Evolutionary conservation across 2,888 invertebrate genomes (phyloP), one percentile per base, ranked within the genome.

Genomic region (Protodeltote pygarga): DNA sequence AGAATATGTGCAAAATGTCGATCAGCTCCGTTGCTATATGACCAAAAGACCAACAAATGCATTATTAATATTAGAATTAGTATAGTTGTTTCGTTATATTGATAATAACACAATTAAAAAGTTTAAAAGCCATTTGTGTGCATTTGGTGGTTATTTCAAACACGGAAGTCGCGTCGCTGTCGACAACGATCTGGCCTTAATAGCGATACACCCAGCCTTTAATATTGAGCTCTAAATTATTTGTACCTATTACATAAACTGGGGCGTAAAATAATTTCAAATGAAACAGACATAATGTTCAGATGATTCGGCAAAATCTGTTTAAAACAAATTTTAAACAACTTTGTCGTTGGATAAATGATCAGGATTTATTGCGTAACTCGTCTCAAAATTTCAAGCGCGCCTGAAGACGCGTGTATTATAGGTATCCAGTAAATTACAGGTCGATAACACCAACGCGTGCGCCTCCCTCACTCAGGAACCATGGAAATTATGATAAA

Each of bases 301-400:
- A n/a, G 34, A 32, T 53, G 24, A 54, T 42, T 42, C 35, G 5
- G 4, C 13, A 14, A 33, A 53, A 61, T 62, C 62, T 44, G 21
- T 40, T 44, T 11, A 13, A 35, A 62, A 47, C 39, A 44, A 41
- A 44, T 44, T 53, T 33, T 41, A 58, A 52, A 45, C 44, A 55
- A 63, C 37, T 55, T 49, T 29, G 25, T 29, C 16, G 34, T 41
- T 4, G 21, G 16, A 4, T 35, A 27, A 39, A 40, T 38, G 29
- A 53, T 46, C 11, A 15, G 10, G 14, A 16, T 27, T 41, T 33
- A 14, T 41, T 41, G 19, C 20, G 45, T 37, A 40, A 52, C 13
- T 25, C 38, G 27, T 28, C 5, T 15, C 2, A 8, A 25, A 45
- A 45, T 44, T 39, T 23, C 10, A 1, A 16, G 20, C 28, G 28